Percentiles rank a stretch among this genome's conserved stretches.
phyloP scores from a whole-genome alignment of 2,797 vertebrate genomes.

The Siniperca obscura region DNA sequence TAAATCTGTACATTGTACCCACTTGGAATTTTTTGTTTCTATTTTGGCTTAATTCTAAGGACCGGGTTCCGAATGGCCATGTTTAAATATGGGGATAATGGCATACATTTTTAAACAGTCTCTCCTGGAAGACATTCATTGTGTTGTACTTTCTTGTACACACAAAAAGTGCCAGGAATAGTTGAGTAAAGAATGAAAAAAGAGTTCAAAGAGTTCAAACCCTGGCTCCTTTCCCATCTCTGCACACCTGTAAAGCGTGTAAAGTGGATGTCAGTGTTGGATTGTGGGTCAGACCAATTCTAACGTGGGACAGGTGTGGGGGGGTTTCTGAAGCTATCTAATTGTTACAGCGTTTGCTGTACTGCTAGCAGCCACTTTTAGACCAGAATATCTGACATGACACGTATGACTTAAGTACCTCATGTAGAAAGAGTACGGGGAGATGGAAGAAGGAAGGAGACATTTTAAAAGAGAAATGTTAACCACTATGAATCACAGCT shows the following conservation, averaged over 20 bases:
- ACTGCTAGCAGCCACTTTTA: neutral
- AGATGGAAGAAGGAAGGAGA: neutral
- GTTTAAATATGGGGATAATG: neutral
- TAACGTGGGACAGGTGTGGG: neutral
- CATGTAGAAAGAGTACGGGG: too few species aligned
- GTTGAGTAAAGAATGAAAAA: neutral
- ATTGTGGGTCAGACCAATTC: too few species aligned
- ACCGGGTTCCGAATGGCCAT: neutral
- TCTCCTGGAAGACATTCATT: neutral
- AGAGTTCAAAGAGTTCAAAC: neutral
- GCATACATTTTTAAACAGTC: neutral
- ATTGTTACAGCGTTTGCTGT: neutral
- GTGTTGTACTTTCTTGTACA: neutral
- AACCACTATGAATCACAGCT: neutral
- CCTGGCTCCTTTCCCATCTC: neutral
- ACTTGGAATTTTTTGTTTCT: neutral
- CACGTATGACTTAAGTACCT: neutral
- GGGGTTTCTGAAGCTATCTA: neutral
- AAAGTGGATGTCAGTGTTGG: neutral
- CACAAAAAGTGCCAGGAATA: neutral
- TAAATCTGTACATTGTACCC: neutral
- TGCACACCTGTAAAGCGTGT: neutral
- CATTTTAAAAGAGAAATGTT: neutral
- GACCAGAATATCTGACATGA: neutral
- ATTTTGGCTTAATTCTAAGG: neutral